Percentiles rank a stretch among this genome's conserved stretches.
Evolutionary conservation across 2,113 vertebrate genomes (phyloP).

Genomic region (Cyrtonyx montezumae): DNA sequence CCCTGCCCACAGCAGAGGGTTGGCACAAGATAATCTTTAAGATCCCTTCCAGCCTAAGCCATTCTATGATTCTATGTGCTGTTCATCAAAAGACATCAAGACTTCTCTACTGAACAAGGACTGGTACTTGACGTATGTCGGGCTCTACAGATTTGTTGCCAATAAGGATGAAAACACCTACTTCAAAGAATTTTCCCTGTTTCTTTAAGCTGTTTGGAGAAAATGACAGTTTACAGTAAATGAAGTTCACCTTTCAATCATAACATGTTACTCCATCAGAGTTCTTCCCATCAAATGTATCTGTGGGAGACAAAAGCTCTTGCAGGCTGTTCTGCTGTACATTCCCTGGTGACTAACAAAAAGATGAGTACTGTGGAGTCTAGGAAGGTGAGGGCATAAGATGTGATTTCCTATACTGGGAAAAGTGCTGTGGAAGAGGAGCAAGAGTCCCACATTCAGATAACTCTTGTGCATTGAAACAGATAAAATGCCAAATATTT

Average conservation of each 20-base stretch:
- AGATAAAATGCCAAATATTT: not conserved
- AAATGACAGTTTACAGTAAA: not conserved
- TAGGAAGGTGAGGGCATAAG: not conserved
- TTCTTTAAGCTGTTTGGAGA: not conserved
- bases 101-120: not conserved
- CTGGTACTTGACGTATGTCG: not conserved
- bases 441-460: accelerated
- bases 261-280: not conserved
- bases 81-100: not conserved
- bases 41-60: no score
- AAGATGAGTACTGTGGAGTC: not conserved
- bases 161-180: not conserved
- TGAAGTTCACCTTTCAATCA: not conserved
- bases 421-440: not conserved
- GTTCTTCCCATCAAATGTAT: not conserved
- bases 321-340: not conserved
- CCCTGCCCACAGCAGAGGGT: no score
- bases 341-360: not conserved
- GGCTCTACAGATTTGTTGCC: not conserved
- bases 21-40: no score
- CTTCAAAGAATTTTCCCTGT: not conserved
- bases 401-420: not conserved
- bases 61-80: no score
- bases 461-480: not conserved
- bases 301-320: not conserved